Percentiles rank a stretch among this genome's conserved stretches.
These are phyloP conservation scores for Diabrotica undecimpunctata DNA, from an alignment of 1,140 invertebrate species.

Conservation along the genomic window DNA sequence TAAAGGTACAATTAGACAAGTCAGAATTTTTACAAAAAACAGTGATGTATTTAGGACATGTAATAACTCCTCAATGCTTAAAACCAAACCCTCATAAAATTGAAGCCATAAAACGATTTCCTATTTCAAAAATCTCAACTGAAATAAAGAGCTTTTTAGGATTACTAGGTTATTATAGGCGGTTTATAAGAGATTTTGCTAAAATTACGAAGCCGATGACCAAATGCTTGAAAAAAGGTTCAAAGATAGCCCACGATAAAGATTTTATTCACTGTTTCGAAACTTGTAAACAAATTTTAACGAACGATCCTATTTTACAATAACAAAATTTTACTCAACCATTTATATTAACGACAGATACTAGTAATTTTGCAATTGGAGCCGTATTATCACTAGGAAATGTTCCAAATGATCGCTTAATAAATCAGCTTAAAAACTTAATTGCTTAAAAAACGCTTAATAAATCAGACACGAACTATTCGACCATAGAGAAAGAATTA, in stretches of 20 bases:
- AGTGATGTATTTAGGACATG: conserved; percentile 2
- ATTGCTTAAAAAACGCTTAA: not conserved
- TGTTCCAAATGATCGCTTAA: not conserved
- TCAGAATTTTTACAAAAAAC: conserved; percentile 2
- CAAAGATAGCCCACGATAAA: not conserved
- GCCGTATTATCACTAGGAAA: not conserved
- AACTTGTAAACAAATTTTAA: conserved; percentile 5
- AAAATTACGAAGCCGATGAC: too few species aligned
- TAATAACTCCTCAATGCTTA: not conserved
- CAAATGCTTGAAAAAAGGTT: too few species aligned
- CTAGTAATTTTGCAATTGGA: not conserved
- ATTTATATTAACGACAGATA: not conserved
- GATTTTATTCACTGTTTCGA: not conserved
- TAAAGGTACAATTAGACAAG: not conserved
- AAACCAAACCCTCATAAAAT: not conserved
- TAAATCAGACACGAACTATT: not conserved
- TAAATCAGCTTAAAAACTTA: too few species aligned
- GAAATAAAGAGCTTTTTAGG: too few species aligned
- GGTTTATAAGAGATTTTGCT: too few species aligned
- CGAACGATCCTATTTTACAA: not conserved
- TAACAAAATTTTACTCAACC: not conserved
- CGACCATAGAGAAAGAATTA: not conserved
- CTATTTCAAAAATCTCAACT: not conserved
- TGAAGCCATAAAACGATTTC: not conserved
- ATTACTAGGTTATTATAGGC: too few species aligned